phyloP scores from a whole-genome alignment of 2,888 invertebrate species.

The Erannis defoliaria region DNA sequence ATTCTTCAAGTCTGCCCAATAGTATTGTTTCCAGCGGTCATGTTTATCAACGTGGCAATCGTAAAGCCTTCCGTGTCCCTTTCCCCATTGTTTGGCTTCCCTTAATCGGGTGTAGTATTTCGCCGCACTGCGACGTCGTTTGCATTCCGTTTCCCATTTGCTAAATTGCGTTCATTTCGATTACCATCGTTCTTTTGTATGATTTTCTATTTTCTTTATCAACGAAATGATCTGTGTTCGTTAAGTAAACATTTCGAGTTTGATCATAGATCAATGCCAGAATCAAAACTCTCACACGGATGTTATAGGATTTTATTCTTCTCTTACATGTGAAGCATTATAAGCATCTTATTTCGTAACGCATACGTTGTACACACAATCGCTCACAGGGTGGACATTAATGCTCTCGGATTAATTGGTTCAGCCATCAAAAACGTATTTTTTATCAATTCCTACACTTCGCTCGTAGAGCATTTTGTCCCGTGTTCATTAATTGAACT shows the following conservation, averaged over 20 bases:
- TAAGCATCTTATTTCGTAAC: neutral
- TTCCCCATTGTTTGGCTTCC: slow-evolving; percentile 50
- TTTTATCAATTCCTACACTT: neutral
- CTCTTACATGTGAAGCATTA: no score
- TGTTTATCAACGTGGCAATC: slow-evolving; percentile 28
- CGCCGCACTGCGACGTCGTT: slow-evolving; percentile 56
- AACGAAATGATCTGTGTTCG: neutral
- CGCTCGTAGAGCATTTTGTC: neutral
- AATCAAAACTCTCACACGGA: neutral
- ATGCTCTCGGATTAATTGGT: no score
- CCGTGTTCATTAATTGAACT: slow-evolving; percentile 9
- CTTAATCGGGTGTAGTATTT: slow-evolving; percentile 42
- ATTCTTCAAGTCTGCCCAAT: slow-evolving; percentile 10
- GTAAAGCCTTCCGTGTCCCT: slow-evolving; percentile 37
- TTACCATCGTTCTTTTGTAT: slow-evolving; percentile 24
- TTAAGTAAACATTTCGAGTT: neutral
- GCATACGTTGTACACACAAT: neutral
- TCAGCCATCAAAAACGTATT: neutral
- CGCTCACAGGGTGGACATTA: no score
- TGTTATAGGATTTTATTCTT: neutral
- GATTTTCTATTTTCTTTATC: slow-evolving; percentile 10
- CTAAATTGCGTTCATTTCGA: slow-evolving; percentile 40
- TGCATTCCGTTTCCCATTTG: slow-evolving; percentile 44
- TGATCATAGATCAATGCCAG: neutral
- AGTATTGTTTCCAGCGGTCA: slow-evolving; percentile 23